These are phyloP conservation scores for Pseudochirops cupreus DNA, from an alignment of 2,797 vertebrate genomes.

Conservation along the genomic window DNA sequence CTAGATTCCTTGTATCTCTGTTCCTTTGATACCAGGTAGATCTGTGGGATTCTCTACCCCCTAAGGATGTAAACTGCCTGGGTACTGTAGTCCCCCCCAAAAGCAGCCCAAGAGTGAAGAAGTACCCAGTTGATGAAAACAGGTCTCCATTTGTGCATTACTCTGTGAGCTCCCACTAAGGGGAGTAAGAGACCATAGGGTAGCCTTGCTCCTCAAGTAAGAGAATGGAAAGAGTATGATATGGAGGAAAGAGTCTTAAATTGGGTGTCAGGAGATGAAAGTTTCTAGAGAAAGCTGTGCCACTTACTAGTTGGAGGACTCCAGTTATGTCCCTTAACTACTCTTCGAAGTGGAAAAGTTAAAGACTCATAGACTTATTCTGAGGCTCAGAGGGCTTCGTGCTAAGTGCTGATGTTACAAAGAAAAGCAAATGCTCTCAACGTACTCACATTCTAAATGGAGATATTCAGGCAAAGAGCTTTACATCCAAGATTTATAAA, in stretches of 20 bases:
- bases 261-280: background rate
- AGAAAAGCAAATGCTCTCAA: background rate
- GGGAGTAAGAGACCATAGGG: background rate
- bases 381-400: background rate
- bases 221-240: background rate
- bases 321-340: background rate
- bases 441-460: background rate
- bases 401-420: background rate
- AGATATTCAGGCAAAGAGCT: background rate
- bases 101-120: background rate
- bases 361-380: background rate
- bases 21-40: background rate
- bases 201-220: background rate
- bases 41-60: background rate
- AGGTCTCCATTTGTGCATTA: background rate
- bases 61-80: background rate
- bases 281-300: background rate
- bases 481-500: background rate
- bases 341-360: background rate
- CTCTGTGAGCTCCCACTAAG: background rate
- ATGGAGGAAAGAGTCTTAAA: background rate
- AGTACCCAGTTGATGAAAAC: background rate
- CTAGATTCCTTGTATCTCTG: background rate
- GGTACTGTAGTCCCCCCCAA: background rate
- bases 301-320: background rate